Conservation (phyloP, 2,797 vertebrate genomes). For the Alca torda region DNA sequence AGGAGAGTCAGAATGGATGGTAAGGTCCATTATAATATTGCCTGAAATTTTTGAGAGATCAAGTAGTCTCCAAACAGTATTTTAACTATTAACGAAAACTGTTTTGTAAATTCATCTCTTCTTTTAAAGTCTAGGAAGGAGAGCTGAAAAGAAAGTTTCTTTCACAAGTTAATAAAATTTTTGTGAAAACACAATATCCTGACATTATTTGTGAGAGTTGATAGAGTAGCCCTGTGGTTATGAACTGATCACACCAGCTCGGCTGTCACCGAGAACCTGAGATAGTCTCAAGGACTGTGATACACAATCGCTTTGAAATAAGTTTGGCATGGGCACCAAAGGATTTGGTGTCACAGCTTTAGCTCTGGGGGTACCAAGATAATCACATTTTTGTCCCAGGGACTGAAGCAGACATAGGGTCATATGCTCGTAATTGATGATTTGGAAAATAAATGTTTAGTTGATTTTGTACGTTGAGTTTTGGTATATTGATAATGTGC, state of each 20-base stretch:
- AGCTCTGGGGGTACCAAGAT: background rate
- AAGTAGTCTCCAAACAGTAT: background rate
- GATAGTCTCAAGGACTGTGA: background rate
- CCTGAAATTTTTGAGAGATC: background rate
- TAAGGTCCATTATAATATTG: background rate
- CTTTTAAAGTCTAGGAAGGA: background rate
- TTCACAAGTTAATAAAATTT: background rate
- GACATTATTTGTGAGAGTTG: background rate
- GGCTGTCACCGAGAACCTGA: background rate
- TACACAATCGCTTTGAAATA: background rate
- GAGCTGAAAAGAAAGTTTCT: background rate
- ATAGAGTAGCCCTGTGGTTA: conserved; percentile 5
- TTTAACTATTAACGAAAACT: background rate
- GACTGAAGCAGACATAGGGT: background rate
- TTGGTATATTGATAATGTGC: background rate
- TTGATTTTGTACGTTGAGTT: background rate
- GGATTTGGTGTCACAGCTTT: conserved; percentile 1
- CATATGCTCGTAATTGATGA: background rate
- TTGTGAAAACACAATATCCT: background rate
- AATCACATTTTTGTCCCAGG: background rate
- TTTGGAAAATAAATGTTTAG: background rate
- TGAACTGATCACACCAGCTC: background rate
- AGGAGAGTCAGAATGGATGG: background rate
- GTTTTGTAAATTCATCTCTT: background rate
- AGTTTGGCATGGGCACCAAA: background rate